Evolutionary conservation across 2,888 invertebrate species (phyloP).

Genomic region (Andrena bucephala): DNA sequence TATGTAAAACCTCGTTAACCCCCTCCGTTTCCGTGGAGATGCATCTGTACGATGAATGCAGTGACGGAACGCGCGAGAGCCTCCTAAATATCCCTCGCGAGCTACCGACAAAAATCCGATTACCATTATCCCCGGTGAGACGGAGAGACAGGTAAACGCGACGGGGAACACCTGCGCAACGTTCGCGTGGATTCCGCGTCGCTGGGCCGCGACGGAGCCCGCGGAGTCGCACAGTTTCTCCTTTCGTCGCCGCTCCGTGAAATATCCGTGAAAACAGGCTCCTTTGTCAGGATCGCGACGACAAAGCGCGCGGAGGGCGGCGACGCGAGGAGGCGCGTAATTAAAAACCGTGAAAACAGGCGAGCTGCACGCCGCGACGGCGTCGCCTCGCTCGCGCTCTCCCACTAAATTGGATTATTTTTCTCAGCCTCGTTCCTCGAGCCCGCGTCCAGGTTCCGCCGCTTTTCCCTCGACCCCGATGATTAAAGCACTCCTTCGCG

Average conservation of each 20-base stretch:
- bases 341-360: conserved; percentile 81
- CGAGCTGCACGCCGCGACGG: conserved; percentile 56
- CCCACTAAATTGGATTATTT: conserved; percentile 82
- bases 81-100: no score
- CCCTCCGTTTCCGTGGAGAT: no score
- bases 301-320: conserved; percentile 59
- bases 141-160: conserved; percentile 6
- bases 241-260: conserved; percentile 43
- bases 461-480: conserved; percentile 36
- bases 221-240: conserved; percentile 48
- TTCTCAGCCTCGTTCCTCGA: conserved; percentile 71
- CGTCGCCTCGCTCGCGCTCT: conserved; percentile 64
- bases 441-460: conserved; percentile 28
- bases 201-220: conserved; percentile 27
- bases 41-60: no score
- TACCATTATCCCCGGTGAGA: conserved; percentile 25
- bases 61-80: no score
- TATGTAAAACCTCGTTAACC: no score
- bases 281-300: conserved; percentile 73
- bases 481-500: conserved; percentile 65
- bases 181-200: background rate
- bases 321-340: conserved; percentile 69
- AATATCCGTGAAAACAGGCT: conserved; percentile 70
- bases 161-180: background rate
- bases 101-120: no score